Evolutionary conservation across 2,797 vertebrate genomes (phyloP).

Genomic region (Falco naumanni): DNA sequence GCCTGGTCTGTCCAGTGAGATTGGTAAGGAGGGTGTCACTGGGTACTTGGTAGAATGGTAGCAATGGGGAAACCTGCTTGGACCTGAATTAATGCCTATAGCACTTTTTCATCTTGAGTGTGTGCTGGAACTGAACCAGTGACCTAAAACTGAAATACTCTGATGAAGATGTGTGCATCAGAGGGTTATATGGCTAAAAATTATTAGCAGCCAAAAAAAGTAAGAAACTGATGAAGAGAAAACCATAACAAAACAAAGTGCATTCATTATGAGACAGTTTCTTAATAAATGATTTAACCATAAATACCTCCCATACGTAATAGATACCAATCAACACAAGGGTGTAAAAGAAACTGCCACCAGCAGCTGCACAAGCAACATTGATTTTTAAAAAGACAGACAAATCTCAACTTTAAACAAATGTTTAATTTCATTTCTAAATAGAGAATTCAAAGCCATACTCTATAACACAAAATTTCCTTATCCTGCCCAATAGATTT

Average conservation of each 20-base stretch:
- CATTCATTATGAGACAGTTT: fast-evolving
- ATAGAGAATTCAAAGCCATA: background rate
- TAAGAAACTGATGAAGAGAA: background rate
- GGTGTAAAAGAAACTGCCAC: background rate
- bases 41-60: background rate
- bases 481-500: background rate
- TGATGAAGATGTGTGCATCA: background rate
- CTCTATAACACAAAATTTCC: background rate
- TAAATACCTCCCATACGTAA: background rate
- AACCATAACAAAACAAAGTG: background rate
- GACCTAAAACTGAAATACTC: background rate
- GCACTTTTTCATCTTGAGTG: background rate
- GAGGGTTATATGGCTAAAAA: background rate
- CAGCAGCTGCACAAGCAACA: background rate
- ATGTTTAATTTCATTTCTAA: background rate
- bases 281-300: background rate
- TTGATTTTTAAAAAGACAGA: background rate
- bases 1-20: background rate
- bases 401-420: background rate
- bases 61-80: background rate
- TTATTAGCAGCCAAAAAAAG: background rate
- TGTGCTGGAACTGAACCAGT: background rate
- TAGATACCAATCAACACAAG: background rate
- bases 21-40: background rate
- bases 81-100: background rate